Conservation (phyloP, 1,140 invertebrate species). For the Harpegnathos saltator region DNA sequence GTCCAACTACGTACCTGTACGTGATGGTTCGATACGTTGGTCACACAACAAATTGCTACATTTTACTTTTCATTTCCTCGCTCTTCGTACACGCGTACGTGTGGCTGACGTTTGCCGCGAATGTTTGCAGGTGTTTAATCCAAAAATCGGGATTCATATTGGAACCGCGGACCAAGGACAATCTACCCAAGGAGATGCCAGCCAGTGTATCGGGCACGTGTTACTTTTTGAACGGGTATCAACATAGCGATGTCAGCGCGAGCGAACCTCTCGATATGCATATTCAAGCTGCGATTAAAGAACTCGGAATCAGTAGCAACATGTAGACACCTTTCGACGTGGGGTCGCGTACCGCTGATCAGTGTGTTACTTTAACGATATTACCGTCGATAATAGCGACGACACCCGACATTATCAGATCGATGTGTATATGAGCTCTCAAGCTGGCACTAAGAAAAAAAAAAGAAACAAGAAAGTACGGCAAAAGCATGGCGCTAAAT, state of each 20-base stretch:
- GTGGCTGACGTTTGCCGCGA: background rate
- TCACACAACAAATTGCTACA: too few relatives aligned
- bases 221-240: constrained; percentile 94
- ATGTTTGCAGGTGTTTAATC: constrained; percentile 47
- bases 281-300: constrained; percentile 87
- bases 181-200: constrained; percentile 95
- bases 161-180: constrained; percentile 90
- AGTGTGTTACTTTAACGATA: constrained; percentile 69
- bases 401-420: constrained; percentile 56
- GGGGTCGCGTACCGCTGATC: constrained; percentile 54
- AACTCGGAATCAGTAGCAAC: constrained; percentile 80
- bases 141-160: constrained; percentile 90
- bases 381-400: constrained; percentile 71
- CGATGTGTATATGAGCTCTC: constrained; percentile 55
- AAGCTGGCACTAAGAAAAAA: constrained; percentile 59
- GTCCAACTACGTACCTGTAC: constrained; percentile 96
- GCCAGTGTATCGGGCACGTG: constrained; percentile 92
- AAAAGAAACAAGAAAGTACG: constrained; percentile 17
- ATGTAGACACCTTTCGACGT: constrained; percentile 75
- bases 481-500: constrained; percentile 68
- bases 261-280: constrained; percentile 88
- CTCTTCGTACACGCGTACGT: too few relatives aligned
- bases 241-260: constrained; percentile 89
- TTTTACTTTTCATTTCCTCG: too few relatives aligned
- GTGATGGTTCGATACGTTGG: too few relatives aligned